A percentile compares a stretch with the other conserved stretches of the same genome.
Conservation (phyloP, 2,888 invertebrate species). For the Xanthorhoe designata region DNA sequence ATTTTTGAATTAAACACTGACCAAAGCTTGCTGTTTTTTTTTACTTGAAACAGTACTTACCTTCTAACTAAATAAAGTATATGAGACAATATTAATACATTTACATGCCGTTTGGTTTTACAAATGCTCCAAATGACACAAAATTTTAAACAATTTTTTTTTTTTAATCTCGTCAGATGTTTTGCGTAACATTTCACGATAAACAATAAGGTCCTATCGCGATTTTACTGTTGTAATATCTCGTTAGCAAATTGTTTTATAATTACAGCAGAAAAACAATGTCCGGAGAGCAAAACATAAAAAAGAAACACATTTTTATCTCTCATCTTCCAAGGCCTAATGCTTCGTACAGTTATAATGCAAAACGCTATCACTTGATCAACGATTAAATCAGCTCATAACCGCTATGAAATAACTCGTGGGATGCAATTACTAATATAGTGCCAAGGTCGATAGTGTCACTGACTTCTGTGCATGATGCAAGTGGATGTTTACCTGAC, state of each 20-base stretch:
- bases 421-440: constrained; percentile 67
- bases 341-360: constrained; percentile 37
- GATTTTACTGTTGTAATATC: not conserved
- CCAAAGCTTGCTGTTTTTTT: not conserved
- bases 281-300: constrained; percentile 18
- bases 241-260: constrained; percentile 22
- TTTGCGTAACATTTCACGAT: not conserved
- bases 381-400: constrained; percentile 49
- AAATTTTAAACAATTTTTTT: too few species aligned
- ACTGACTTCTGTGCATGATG: constrained; percentile 43
- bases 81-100: too few species aligned
- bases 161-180: not conserved
- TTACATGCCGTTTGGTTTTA: too few species aligned
- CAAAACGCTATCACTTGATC: constrained; percentile 51
- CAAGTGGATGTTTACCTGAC: constrained; percentile 15
- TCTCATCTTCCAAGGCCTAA: constrained; percentile 34
- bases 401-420: constrained; percentile 58
- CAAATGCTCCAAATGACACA: too few species aligned
- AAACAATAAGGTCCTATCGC: not conserved
- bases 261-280: constrained; percentile 25
- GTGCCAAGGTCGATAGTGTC: constrained; percentile 64
- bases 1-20: not conserved
- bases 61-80: not conserved
- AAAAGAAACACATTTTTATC: constrained; percentile 31
- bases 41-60: not conserved